Conservation (phyloP, 2,797 vertebrate species). For the Melanotaenia nigrans region DNA sequence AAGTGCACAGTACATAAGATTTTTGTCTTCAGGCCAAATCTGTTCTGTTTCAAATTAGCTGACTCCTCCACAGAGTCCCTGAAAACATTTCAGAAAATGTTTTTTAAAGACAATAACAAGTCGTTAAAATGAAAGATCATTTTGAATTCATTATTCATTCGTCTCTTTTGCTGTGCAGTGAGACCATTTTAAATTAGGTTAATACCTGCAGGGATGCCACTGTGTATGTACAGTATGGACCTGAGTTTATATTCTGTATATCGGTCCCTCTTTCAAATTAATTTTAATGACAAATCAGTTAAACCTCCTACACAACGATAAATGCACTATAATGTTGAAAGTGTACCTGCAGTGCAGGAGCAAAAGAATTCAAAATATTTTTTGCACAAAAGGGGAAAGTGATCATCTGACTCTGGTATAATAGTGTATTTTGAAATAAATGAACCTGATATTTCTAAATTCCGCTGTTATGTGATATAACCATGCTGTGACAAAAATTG, state of each 20-base stretch:
- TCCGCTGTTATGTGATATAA: not conserved
- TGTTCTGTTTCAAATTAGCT: constrained; percentile 56
- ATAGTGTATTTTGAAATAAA: not conserved
- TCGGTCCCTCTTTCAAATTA: constrained; percentile 42
- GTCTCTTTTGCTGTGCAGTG: constrained; percentile 38
- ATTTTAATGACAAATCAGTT: constrained; percentile 61
- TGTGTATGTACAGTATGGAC: not conserved
- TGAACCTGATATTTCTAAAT: not conserved
- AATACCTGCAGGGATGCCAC: constrained; percentile 55
- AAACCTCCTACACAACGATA: constrained; percentile 44
- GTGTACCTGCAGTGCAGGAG: not conserved
- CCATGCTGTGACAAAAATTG: not conserved
- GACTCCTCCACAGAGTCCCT: constrained; percentile 59
- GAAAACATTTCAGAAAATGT: constrained; percentile 64
- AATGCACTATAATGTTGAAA: not conserved
- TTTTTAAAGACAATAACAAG: constrained; percentile 72
- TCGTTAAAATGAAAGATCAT: constrained; percentile 73
- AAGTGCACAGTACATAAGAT: constrained; percentile 38
- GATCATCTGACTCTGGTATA: not conserved
- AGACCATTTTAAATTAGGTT: constrained; percentile 60
- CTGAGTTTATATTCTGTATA: constrained; percentile 6
- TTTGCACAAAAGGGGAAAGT: not conserved
- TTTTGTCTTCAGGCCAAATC: constrained; percentile 46
- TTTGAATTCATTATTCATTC: constrained; percentile 68
- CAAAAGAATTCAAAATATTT: not conserved